Conservation (phyloP, 1,140 invertebrate genomes). For the Propsilocerus akamusi region DNA sequence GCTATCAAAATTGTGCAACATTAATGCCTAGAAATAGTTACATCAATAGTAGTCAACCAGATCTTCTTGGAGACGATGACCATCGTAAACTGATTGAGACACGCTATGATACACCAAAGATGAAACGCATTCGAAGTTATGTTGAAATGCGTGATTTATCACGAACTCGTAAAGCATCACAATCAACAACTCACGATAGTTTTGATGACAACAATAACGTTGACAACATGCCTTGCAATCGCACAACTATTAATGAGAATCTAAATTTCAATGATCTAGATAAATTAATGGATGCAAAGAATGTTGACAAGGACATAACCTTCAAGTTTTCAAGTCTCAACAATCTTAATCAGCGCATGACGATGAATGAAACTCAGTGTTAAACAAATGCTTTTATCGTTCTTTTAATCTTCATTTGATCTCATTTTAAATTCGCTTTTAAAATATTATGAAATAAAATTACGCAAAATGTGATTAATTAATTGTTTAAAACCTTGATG, state of each 20-base stretch:
- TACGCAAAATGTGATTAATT: no score
- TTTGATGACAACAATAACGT: slow-evolving; percentile 1
- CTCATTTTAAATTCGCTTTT: no score
- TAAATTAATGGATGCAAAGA: slow-evolving; percentile 10
- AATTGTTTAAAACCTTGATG: no score
- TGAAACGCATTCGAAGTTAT: not conserved
- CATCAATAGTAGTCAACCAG: not conserved
- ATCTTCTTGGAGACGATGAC: not conserved
- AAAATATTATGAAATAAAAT: no score
- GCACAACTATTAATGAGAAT: slow-evolving; percentile 20
- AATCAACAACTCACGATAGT: not conserved
- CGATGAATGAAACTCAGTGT: not conserved
- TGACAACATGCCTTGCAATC: slow-evolving; percentile 10
- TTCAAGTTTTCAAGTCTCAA: slow-evolving; percentile 22
- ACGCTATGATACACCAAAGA: not conserved
- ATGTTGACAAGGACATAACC: slow-evolving; percentile 21
- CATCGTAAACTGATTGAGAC: not conserved
- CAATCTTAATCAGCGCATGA: slow-evolving; percentile 19
- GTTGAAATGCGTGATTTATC: not conserved
- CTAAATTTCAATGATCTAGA: slow-evolving; percentile 20
- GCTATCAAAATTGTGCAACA: slow-evolving; percentile 19
- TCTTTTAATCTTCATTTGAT: no score
- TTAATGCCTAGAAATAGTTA: not conserved
- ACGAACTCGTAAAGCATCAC: not conserved
- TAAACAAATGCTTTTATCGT: not conserved